Evolutionary conservation across 1,140 invertebrate species (phyloP), one percentile per base, ranked within the genome.

Genomic region (Melitaea cinxia): DNA sequence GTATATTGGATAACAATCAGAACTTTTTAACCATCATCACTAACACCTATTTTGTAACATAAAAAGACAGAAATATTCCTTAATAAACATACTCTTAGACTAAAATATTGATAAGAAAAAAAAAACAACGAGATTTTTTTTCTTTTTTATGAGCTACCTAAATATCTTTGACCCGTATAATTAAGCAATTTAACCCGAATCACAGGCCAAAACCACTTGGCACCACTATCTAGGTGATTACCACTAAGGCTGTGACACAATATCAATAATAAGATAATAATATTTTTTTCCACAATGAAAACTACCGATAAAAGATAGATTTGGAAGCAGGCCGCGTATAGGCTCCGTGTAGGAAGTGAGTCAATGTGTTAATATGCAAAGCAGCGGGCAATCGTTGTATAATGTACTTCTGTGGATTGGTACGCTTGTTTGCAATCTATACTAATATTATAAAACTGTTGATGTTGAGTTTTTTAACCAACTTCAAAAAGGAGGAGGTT

Each of bases 301-400:
- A 26, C 6, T 23, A 33, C 56, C 67, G 67, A 69, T 64, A 69
- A 65, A 69, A 69, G 47, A 50, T 49, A 61, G n/a, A 64, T 65
- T 69, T 65, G 61, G 33, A 69, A 49, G 55, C 67, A 45, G 23
- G 33, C 21, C 37, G 42, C 58, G 65, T 62, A 24, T 45, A 15
- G 54, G 17, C 45, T 56, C 35, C 57, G 57, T 52, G 23, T 61
- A 54, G 64, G 58, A 68, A 61, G 65, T 57, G 59, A 53, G 24
- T 53, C 24, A 19, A 39, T 53, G 39, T 54, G 60, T 54, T 63
- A 63, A 42, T 65, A 65, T 65, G 62, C 55, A 65, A 65, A 65
- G 54, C 49, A 53, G 53, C 24, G 35, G 24, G 35, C 14, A 53
- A 61, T 42, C 12, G 15, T 17, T 3, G 19, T 52, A 26, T 60